Evolutionary conservation across 2,888 invertebrate genomes (phyloP), one percentile per base, ranked within the genome.

Genomic region (Scotopteryx bipunctaria): DNA sequence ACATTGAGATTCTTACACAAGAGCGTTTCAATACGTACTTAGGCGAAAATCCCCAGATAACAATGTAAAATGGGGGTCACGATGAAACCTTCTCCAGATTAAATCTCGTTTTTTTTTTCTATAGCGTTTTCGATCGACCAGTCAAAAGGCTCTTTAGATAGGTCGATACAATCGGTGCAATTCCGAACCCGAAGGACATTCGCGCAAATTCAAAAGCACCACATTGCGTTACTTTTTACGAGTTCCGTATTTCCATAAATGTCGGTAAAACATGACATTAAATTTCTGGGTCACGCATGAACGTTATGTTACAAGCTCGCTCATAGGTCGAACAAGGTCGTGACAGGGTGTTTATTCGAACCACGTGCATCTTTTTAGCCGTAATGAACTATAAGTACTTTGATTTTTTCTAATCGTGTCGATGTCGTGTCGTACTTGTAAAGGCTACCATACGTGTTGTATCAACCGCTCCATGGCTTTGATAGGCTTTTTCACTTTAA

Each of bases 401-500:
- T 3, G 2, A n/a, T 17, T 11, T 5, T 45, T 35, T 2, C n/a
- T n/a, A 8, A n/a, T 41, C 47, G 40, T 35, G 9, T 19, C 35
- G 15, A 0, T 17, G 31, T 31, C 45, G 38, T 11, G 32, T 46
- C 31, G 37, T 25, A 2, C 17, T 37, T 47, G 16, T 40, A 32
- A 40, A 47, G 35, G 33, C 16, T 8, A 13, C 9, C 25, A 45
- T 62, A 66, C 73, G 73, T 74, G 71, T 68, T 68, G 63, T 73
- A 73, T 72, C 75, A 67, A 63, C 55, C 36, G 55, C 61, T 59
- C 50, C 54, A 64, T 56, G 50, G 61, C 62, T 69, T 70, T 64
- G 64, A 76, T 72, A 64, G 65, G 59, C 65, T 61, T 71, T 70
- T 67, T 67, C 54, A 67, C 71, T 73, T 73, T 70, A 75, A 77